Evolutionary conservation across 1,140 invertebrate genomes (phyloP).

Genomic region (Macrocentrus cingulum): DNA sequence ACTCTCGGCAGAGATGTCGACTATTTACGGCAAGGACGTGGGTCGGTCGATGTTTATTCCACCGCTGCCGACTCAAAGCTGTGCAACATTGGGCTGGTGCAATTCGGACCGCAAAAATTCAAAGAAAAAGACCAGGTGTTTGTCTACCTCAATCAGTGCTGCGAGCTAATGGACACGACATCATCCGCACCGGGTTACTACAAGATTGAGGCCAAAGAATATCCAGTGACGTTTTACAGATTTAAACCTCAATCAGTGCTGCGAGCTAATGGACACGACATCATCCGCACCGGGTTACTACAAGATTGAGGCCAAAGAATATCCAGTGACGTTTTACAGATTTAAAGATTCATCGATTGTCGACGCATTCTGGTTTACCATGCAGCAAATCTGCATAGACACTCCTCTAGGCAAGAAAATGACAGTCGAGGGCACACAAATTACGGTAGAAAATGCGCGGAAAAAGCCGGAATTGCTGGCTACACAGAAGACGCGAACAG

Average conservation of each 20-base stretch:
- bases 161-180: no score
- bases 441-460: conserved; percentile 57
- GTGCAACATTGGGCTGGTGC: conserved; percentile 70
- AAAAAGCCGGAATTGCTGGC: conserved; percentile 62
- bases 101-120: conserved; percentile 68
- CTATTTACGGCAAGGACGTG: conserved; percentile 60
- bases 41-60: conserved; percentile 77
- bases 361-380: conserved; percentile 73
- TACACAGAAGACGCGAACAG: conserved; percentile 44
- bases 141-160: conserved; percentile 73
- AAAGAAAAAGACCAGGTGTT: conserved; percentile 75
- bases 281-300: conserved; percentile 66
- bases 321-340: conserved; percentile 59
- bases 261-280: conserved; percentile 68
- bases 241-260: no score
- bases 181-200: no score
- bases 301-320: conserved; percentile 64
- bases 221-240: no score
- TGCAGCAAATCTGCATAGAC: conserved; percentile 69
- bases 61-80: conserved; percentile 65
- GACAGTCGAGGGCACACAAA: conserved; percentile 56
- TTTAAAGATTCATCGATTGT: conserved; percentile 64
- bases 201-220: no score
- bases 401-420: conserved; percentile 65
- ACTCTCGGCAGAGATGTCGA: no score